Evolutionary conservation across 1,140 invertebrate genomes (phyloP).

Genomic region (Caenorhabditis remanei): DNA sequence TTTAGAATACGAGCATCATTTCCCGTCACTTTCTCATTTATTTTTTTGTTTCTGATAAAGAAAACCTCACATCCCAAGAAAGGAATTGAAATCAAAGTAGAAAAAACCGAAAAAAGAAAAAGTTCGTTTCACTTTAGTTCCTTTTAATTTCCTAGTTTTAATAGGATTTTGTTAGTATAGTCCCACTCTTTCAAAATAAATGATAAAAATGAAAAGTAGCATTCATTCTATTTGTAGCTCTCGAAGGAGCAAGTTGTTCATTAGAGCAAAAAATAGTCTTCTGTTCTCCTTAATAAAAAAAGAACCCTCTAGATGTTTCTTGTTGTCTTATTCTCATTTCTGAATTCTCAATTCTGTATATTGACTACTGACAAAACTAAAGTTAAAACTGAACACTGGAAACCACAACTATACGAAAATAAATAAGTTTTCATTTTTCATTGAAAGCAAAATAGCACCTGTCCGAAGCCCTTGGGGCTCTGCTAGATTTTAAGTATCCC

Average conservation of each 20-base stretch:
- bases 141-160: too few species aligned
- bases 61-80: not conserved
- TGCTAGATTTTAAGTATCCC: not conserved
- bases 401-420: constrained; percentile 35
- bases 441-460: not conserved
- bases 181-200: too few species aligned
- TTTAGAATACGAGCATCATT: not conserved
- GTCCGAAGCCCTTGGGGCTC: not conserved
- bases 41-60: not conserved
- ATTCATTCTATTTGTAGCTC: not conserved
- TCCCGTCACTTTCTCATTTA: not conserved
- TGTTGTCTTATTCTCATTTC: not conserved
- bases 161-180: too few species aligned
- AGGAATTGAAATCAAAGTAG: not conserved
- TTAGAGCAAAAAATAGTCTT: constrained; percentile 6
- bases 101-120: not conserved
- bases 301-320: not conserved
- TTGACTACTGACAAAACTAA: not conserved
- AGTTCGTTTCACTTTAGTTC: too few species aligned
- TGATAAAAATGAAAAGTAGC: too few species aligned
- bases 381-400: not conserved
- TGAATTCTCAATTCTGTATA: not conserved
- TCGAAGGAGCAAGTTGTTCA: not conserved
- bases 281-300: not conserved
- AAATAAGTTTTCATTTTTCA: not conserved